Evolutionary conservation across 2,797 vertebrate genomes (phyloP), one percentile per base, ranked within the genome.

Genomic region (Sebastolobus alascanus): DNA sequence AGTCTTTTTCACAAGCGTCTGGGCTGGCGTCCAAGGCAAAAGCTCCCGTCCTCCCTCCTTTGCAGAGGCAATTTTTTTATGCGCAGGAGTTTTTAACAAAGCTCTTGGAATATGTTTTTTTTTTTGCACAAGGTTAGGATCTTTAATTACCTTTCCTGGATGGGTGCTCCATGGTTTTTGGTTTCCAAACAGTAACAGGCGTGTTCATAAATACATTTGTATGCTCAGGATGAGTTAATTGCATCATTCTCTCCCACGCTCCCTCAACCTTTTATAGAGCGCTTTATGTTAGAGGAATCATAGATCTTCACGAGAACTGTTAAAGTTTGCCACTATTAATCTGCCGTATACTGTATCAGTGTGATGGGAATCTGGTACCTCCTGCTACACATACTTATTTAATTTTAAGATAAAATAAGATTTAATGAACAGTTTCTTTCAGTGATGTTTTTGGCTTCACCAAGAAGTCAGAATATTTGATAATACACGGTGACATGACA

Each of bases 91-190:
- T 76, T 85, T 85, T 73, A 88, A 88, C 79, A 73, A 89, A 87
- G 67, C 59, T 84, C 35, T 84, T 65, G 65, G 71, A 87, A 87
- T 78, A 81, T 82, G n/a, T 84, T 89, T 77, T 82, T 20, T 20
- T 52, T 52, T 59, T 84, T 87, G 80, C 80, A 75, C 64, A 73
- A 33, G 59, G 25, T 87, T 84, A 83, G 75, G 54, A 64, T 76
- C 71, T 87, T 82, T 87, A 88, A 92, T 88, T 87, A 81, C 50
- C 22, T 87, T 90, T 93, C 81, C 84, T 91, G 87, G 77, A 86
- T 67, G 65, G 52, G 43, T 68, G 50, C 63, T 64, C 59, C 40
- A 66, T 80, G 73, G 73, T 81, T 86, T 81, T 69, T 67, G 77
- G 61, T 90, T 90, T 89, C 83, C 84, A 92, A 89, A 80, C 38